Conservation (phyloP, 2,113 vertebrate species). For the Myrmophylax atrothorax region DNA sequence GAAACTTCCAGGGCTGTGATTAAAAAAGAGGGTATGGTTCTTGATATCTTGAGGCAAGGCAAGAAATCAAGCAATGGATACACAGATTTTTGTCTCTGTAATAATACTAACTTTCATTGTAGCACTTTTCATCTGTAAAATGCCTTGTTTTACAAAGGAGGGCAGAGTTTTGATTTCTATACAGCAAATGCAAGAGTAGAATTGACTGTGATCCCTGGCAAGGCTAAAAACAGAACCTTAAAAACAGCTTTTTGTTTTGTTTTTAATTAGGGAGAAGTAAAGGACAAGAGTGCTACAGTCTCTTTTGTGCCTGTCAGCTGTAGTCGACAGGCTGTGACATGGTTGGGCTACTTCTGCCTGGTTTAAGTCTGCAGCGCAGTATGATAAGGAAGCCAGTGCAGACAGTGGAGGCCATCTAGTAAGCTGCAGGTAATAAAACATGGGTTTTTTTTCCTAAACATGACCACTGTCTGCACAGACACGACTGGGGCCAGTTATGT, state of each 20-base stretch:
- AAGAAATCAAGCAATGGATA: not conserved
- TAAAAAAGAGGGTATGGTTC: not conserved
- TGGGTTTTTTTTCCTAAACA: accelerated
- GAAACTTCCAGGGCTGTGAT: not conserved
- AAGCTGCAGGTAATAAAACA: not conserved
- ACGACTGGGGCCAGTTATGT: accelerated
- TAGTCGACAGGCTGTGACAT: not conserved
- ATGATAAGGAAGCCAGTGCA: not conserved
- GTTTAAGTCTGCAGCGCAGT: not conserved
- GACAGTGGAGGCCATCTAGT: not conserved
- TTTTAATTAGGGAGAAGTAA: not conserved
- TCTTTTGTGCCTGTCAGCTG: not conserved
- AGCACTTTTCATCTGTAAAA: not conserved
- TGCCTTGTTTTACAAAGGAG: not conserved
- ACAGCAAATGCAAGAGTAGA: not conserved
- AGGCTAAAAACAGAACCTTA: not conserved
- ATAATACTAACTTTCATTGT: not conserved
- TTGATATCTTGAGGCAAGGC: not conserved
- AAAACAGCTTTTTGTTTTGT: not conserved
- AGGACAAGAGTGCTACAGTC: not conserved
- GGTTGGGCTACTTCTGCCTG: not conserved
- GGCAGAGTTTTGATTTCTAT: not conserved
- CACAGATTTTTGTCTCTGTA: not conserved
- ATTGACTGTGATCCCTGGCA: not conserved
- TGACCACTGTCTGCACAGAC: not conserved